Conservation (phyloP, 2,888 invertebrate species). For the Ligdia adustata region DNA sequence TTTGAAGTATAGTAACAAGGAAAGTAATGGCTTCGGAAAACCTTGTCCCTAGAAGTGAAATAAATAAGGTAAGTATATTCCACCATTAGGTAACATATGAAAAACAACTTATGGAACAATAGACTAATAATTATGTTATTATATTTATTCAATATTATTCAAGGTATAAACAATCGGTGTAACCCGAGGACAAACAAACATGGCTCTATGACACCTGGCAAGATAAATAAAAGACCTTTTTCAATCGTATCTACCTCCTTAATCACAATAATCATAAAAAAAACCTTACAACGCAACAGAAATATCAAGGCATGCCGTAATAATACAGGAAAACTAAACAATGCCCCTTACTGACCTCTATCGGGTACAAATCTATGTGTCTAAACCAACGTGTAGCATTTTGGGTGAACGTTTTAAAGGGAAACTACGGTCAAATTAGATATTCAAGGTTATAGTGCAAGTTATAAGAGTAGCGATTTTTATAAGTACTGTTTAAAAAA, state of each 20-base stretch:
- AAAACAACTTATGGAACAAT: too few relatives aligned
- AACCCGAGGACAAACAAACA: conserved; percentile 3
- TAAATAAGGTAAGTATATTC: too few relatives aligned
- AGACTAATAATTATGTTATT: too few relatives aligned
- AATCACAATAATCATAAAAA: conserved; percentile 34
- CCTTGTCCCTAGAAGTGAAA: too few relatives aligned
- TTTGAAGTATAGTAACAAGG: too few relatives aligned
- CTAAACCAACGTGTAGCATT: conserved; percentile 74
- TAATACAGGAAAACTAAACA: conserved; percentile 66
- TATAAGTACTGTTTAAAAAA: too few relatives aligned
- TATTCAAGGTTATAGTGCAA: conserved; percentile 53
- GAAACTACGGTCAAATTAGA: conserved; percentile 71
- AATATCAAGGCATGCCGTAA: conserved; percentile 41
- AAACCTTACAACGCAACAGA: conserved; percentile 34
- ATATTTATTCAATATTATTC: too few relatives aligned
- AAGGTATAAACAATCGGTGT: too few relatives aligned
- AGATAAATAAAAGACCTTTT: conserved; percentile 25
- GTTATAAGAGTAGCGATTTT: conserved; percentile 36
- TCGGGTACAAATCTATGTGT: conserved; percentile 68
- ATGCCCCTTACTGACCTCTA: conserved; percentile 62
- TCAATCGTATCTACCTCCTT: conserved; percentile 25
- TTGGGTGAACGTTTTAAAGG: conserved; percentile 71
- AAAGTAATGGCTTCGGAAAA: too few relatives aligned
- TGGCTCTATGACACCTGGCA: conserved; percentile 21
- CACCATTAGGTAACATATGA: too few relatives aligned